Conservation (phyloP, 2,113 vertebrate genomes). For the Cyanoramphus novaezelandiae region DNA sequence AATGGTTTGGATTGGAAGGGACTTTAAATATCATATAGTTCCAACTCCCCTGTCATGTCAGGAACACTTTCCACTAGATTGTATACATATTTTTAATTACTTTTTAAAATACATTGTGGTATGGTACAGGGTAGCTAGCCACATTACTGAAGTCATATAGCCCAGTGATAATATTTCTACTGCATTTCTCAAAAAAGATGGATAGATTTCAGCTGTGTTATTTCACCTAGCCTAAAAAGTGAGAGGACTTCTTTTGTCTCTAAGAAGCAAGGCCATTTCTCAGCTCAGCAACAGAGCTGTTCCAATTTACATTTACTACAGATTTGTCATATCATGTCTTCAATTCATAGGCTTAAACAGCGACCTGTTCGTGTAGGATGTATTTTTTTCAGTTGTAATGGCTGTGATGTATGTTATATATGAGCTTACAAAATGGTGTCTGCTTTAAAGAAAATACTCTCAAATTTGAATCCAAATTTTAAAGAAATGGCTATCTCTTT, state of each 20-base stretch:
- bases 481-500: background rate
- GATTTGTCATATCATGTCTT: background rate
- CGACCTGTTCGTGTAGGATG: background rate
- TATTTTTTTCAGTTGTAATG: background rate
- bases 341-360: background rate
- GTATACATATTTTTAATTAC: background rate
- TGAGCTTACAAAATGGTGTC: background rate
- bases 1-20: background rate
- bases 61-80: background rate
- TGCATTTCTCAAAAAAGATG: background rate
- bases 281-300: background rate
- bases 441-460: background rate
- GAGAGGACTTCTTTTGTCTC: background rate
- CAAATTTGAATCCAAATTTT: background rate
- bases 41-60: background rate
- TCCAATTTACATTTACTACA: background rate
- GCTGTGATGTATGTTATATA: background rate
- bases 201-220: background rate
- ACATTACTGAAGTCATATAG: background rate
- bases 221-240: background rate
- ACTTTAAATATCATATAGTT: background rate
- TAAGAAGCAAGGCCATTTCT: background rate
- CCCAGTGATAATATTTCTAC: background rate
- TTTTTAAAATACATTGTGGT: background rate
- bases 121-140: background rate